These are phyloP conservation scores for Habropoda laboriosa DNA, from an alignment of 1,140 invertebrate genomes.

Conservation along the genomic window DNA sequence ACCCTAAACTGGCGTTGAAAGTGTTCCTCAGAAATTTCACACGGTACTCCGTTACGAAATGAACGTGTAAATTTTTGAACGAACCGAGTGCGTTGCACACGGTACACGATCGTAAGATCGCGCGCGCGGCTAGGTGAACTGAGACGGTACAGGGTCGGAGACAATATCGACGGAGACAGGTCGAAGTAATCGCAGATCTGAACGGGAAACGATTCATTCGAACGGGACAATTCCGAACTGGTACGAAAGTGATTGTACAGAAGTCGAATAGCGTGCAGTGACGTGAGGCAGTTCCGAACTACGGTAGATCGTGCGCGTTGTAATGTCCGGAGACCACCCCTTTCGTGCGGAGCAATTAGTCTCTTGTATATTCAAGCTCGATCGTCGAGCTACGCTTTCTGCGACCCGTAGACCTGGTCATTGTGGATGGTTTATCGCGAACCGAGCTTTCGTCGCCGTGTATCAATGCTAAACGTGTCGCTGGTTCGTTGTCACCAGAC, in stretches of 20 bases:
- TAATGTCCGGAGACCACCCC: conserved; percentile 20
- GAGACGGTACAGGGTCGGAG: background rate
- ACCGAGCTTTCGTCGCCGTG: background rate
- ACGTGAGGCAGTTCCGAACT: conserved; percentile 52
- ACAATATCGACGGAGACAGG: conserved; percentile 51
- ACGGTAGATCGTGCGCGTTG: conserved; percentile 11
- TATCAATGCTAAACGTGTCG: background rate
- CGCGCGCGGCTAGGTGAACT: too few species aligned
- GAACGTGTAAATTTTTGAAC: too few species aligned
- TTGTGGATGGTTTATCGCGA: background rate
- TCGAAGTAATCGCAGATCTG: conserved; percentile 52
- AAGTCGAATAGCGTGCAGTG: conserved; percentile 50
- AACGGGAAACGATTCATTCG: conserved; percentile 55
- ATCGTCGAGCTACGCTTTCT: background rate
- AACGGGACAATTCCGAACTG: conserved; percentile 55
- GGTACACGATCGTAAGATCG: conserved; percentile 38
- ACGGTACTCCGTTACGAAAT: too few species aligned
- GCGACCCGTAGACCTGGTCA: background rate
- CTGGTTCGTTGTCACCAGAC: too few species aligned
- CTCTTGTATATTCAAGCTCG: conserved; percentile 36
- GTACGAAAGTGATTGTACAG: conserved; percentile 60
- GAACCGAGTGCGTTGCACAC: too few species aligned
- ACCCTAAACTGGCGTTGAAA: too few species aligned
- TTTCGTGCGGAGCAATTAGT: conserved; percentile 69
- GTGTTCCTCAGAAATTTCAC: too few species aligned